These are phyloP conservation scores for Standfussiana lucernea DNA, from an alignment of 2,888 invertebrate species.

Conservation along the genomic window DNA sequence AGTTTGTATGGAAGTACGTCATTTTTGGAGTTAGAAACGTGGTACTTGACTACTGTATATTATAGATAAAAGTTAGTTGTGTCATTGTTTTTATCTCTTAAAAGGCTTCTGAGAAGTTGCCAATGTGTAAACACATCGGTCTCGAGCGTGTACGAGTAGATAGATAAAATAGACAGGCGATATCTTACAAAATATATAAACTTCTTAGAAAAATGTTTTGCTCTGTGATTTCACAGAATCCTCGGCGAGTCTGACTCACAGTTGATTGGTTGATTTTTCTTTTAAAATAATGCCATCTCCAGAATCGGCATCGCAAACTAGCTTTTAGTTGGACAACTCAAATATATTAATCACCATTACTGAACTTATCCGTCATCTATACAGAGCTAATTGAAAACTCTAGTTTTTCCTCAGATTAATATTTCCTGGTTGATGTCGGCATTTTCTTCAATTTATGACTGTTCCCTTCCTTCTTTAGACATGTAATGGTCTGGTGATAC, in stretches of 20 bases:
- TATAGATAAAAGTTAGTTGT: no score
- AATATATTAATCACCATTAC: neutral
- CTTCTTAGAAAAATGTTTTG: neutral
- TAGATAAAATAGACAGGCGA: neutral
- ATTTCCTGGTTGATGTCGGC: slow-evolving; percentile 34
- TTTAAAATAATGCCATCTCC: neutral
- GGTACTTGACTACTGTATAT: neutral
- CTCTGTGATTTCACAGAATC: neutral
- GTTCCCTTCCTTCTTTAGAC: slow-evolving; percentile 10
- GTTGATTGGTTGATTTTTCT: neutral
- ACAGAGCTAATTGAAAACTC: slow-evolving; percentile 7
- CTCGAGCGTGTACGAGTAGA: neutral
- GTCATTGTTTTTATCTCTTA: neutral
- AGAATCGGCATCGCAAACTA: neutral
- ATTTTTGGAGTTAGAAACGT: neutral
- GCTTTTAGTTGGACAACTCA: neutral
- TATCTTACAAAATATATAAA: neutral
- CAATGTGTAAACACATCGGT: neutral
- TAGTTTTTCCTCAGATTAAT: slow-evolving; percentile 16
- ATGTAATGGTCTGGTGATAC: slow-evolving; percentile 8
- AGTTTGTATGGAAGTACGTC: neutral
- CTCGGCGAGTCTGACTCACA: neutral
- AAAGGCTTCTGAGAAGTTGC: neutral
- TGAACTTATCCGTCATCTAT: neutral
- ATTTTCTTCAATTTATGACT: slow-evolving; percentile 16